These are phyloP conservation scores for Catocala fraxini DNA, from an alignment of 2,888 invertebrate species.

Conservation along the genomic window DNA sequence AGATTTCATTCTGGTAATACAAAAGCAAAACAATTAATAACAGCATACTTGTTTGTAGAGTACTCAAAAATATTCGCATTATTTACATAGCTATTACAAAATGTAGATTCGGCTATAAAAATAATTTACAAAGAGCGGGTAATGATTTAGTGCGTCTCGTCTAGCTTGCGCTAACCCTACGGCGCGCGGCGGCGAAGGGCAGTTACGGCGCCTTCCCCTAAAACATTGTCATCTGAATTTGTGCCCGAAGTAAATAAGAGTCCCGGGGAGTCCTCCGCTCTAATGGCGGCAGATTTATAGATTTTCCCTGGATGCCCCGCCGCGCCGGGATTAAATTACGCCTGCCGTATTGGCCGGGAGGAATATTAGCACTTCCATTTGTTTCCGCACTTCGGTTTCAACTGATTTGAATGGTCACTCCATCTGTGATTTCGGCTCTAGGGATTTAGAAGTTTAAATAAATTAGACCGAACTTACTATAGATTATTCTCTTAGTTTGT, in stretches of 20 bases:
- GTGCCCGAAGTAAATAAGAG: slow-evolving; percentile 87
- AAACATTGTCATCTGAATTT: slow-evolving; percentile 88
- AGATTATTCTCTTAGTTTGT: neutral
- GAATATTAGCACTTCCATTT: slow-evolving; percentile 85
- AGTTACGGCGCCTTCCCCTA: slow-evolving; percentile 86
- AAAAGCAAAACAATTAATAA: slow-evolving; percentile 5
- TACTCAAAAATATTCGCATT: slow-evolving; percentile 9
- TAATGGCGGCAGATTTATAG: slow-evolving; percentile 88
- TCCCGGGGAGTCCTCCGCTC: slow-evolving; percentile 81
- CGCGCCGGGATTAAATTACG: slow-evolving; percentile 85
- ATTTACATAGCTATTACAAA: slow-evolving; percentile 23
- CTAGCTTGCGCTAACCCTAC: slow-evolving; percentile 68
- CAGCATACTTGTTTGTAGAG: slow-evolving; percentile 4
- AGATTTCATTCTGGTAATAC: too few relatives aligned
- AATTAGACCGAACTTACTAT: slow-evolving; percentile 4
- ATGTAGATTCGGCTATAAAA: slow-evolving; percentile 48
- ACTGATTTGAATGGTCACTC: slow-evolving; percentile 75
- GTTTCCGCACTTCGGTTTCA: slow-evolving; percentile 74
- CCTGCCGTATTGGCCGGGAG: slow-evolving; percentile 83
- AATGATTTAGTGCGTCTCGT: slow-evolving; percentile 56
- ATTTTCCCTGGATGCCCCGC: slow-evolving; percentile 85
- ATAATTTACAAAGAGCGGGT: slow-evolving; percentile 43
- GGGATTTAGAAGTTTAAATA: slow-evolving; percentile 21
- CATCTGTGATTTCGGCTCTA: slow-evolving; percentile 52
- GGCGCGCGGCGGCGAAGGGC: slow-evolving; percentile 67